Conservation (phyloP, 2,888 invertebrate genomes). For the Hypercompe scribonia region DNA sequence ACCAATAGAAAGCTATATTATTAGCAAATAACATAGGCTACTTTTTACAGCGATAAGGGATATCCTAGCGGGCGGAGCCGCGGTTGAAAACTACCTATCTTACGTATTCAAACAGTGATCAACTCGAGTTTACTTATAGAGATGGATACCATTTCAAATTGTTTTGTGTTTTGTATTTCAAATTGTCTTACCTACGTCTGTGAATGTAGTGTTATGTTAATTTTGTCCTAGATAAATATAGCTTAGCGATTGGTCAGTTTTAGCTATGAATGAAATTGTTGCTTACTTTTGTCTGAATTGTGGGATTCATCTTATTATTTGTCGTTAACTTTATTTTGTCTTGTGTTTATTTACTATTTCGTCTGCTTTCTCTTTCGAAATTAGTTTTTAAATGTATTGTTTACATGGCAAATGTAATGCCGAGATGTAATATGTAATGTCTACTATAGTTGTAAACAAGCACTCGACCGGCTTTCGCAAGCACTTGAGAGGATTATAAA, state of each 20-base stretch:
- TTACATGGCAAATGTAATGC: no score
- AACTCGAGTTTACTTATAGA: conserved; percentile 27
- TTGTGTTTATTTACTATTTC: neutral
- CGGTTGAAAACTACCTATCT: no score
- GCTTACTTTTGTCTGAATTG: conserved; percentile 5
- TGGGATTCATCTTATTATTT: neutral
- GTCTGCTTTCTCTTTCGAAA: neutral
- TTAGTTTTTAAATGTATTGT: neutral
- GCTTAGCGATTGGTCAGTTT: conserved; percentile 19
- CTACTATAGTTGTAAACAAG: no score
- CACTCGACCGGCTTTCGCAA: no score
- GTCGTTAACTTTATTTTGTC: neutral
- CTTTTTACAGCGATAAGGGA: no score
- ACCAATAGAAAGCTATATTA: no score
- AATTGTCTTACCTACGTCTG: conserved; percentile 14
- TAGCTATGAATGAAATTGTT: conserved; percentile 9
- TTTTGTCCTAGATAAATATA: conserved; percentile 46
- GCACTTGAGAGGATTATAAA: no score
- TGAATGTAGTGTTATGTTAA: conserved; percentile 45
- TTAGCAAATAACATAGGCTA: no score
- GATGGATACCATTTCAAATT: conserved; percentile 29
- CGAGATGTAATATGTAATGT: no score
- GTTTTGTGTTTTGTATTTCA: conserved; percentile 9
- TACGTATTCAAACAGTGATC: neutral
- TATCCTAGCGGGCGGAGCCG: no score